phyloP scores from a whole-genome alignment of 2,797 vertebrate species.

The Rhinogobio ventralis region DNA sequence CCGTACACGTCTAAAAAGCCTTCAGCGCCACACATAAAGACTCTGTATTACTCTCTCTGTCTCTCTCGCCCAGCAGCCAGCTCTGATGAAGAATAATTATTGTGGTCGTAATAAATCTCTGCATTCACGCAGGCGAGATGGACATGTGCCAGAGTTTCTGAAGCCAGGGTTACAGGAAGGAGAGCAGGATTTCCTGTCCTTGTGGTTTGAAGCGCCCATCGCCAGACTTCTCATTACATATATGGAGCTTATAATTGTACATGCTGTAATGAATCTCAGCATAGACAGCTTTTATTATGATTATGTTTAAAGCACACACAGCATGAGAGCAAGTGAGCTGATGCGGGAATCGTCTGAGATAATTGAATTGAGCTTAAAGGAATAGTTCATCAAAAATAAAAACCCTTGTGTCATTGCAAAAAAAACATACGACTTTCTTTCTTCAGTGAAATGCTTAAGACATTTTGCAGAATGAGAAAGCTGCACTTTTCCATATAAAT shows the following conservation, averaged over 20 bases:
- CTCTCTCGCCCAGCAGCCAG: neutral
- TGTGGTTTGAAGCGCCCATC: neutral
- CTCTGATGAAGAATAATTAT: constrained; percentile 54
- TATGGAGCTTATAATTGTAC: constrained; percentile 19
- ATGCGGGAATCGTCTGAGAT: neutral
- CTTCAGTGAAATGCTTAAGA: neutral
- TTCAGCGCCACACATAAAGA: constrained; percentile 5
- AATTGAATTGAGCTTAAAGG: constrained; percentile 6
- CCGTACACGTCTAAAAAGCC: constrained; percentile 17
- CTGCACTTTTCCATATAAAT: neutral
- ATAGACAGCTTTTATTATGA: constrained; percentile 20
- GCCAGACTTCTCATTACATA: constrained; percentile 39
- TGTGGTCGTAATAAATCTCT: constrained; percentile 44
- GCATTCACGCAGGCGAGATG: constrained; percentile 42
- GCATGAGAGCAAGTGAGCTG: neutral
- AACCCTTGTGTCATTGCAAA: neutral
- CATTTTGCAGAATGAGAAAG: neutral
- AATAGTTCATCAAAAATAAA: neutral
- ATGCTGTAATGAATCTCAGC: neutral
- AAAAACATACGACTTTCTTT: neutral
- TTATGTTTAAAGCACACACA: constrained; percentile 25
- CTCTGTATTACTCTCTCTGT: constrained; percentile 4
- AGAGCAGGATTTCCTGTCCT: constrained; percentile 18
- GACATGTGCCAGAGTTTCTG: constrained; percentile 34
- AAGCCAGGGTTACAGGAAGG: constrained; percentile 29